A percentile compares a stretch with the other conserved stretches of the same genome.
Evolutionary conservation across 2,113 vertebrate genomes (phyloP).

Genomic region (Pedetes capensis): DNA sequence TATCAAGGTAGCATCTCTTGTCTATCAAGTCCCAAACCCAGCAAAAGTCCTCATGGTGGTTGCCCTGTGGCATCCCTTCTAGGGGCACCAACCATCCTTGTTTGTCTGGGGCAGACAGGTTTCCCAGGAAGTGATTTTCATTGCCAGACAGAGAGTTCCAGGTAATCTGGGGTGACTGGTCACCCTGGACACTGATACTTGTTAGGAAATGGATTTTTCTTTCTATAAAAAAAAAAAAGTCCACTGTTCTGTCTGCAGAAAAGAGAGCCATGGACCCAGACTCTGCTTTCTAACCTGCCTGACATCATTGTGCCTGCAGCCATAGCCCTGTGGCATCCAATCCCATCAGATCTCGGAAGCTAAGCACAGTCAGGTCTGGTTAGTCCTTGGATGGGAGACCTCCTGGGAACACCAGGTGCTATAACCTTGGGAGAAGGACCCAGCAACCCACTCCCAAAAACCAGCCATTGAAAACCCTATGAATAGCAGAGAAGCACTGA

Average conservation of each 20-base stretch:
- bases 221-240: background rate
- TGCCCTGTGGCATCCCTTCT: background rate
- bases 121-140: background rate
- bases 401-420: too few relatives aligned
- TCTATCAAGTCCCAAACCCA: background rate
- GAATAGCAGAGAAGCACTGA: too few relatives aligned
- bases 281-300: background rate
- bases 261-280: background rate
- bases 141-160: background rate
- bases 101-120: background rate
- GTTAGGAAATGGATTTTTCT: background rate
- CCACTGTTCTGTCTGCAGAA: background rate
- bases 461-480: too few relatives aligned
- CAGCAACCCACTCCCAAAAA: too few relatives aligned
- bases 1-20: constrained; percentile 63
- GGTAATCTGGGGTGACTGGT: background rate
- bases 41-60: background rate
- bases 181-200: background rate
- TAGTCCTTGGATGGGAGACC: too few relatives aligned
- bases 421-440: too few relatives aligned
- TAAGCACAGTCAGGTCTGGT: too few relatives aligned
- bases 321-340: too few relatives aligned
- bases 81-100: background rate
- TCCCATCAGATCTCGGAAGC: too few relatives aligned
- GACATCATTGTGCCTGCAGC: background rate